Evolutionary conservation across 2,888 invertebrate genomes (phyloP).

Genomic region (Tipula lateralis): DNA sequence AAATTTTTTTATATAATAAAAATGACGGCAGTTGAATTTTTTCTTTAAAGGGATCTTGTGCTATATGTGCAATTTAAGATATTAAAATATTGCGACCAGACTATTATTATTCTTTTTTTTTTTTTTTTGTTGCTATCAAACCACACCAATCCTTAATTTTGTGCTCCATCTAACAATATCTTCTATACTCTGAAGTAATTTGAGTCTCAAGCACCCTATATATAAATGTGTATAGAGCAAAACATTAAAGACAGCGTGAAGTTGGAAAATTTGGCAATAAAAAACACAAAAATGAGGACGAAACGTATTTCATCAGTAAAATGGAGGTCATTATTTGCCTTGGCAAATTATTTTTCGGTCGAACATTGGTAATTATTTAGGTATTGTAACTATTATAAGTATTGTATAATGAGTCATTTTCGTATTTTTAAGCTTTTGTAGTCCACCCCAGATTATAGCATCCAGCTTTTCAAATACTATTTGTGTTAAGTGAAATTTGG

Average conservation of each 20-base stretch:
- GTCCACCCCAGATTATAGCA: too few species aligned
- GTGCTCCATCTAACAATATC: background rate
- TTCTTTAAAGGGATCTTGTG: background rate
- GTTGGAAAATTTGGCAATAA: background rate
- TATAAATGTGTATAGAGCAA: background rate
- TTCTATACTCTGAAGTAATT: background rate
- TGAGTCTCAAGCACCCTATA: background rate
- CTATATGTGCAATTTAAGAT: background rate
- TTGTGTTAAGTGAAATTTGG: too few species aligned
- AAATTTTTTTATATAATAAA: background rate
- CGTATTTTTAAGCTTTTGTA: too few species aligned
- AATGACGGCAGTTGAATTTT: background rate
- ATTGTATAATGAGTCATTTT: too few species aligned
- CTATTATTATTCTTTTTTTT: background rate
- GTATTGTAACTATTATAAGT: too few species aligned
- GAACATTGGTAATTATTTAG: too few species aligned
- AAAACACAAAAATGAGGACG: background rate
- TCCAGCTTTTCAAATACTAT: too few species aligned
- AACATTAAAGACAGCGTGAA: background rate
- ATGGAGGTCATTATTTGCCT: too few species aligned
- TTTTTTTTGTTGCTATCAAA: background rate
- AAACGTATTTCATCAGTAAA: too few species aligned
- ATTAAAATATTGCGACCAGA: background rate
- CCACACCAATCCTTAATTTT: background rate
- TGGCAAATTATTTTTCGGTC: too few species aligned